Evolutionary conservation across 2,888 invertebrate species (phyloP), one percentile per base, ranked within the genome.

Genomic region (Portevinia maculata): DNA sequence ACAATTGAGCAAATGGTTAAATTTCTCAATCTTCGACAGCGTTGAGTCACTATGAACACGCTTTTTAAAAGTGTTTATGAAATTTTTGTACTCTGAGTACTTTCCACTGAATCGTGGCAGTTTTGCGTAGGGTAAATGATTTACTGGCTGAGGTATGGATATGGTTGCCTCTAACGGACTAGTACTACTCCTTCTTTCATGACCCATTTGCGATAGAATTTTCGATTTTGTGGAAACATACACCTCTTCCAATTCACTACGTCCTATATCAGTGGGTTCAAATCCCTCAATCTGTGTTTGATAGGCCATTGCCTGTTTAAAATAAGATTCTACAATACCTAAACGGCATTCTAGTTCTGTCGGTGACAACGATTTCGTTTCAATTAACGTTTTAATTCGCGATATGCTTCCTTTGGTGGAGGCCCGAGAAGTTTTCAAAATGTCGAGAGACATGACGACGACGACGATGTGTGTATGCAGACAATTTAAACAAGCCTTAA

Each of bases 21-120:
- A 62, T 28, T 48, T 62, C 11, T 62, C 62, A n/a, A 48, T 48
- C 15, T 48, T 62, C 2, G 59, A 32, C 15, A 62, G 21, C 11
- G 53, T 44, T 0, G 11, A 3, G 9, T 55, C 62, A 21, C 30
- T 44, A 15, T 76, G 13, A 9, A 75, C 44, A 32, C 34, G 21
- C 11, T 21, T 24, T n/a, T 9, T 48, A n/a, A 48, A 48, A 11
- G 24, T 13, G 7, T 32, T 24, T 17, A 50, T 30, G 6, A 62
- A 70, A 13, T 62, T 69, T n/a, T 55, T 64, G 13, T 70, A 69
- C 1, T 67, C 60, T 0, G 52, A 65, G 32, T 76, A 76, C 57
- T 69, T 70, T 11, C 62, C 69, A 46, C 19, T 30, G 13, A 62
- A 53, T 53, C 11, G 13, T 13, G 71, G 60, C 17, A 71, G 8